Base-by-base conservation (phyloP, 2,797 vertebrate species). In the Hypotaenidia philippensis region DNA sequence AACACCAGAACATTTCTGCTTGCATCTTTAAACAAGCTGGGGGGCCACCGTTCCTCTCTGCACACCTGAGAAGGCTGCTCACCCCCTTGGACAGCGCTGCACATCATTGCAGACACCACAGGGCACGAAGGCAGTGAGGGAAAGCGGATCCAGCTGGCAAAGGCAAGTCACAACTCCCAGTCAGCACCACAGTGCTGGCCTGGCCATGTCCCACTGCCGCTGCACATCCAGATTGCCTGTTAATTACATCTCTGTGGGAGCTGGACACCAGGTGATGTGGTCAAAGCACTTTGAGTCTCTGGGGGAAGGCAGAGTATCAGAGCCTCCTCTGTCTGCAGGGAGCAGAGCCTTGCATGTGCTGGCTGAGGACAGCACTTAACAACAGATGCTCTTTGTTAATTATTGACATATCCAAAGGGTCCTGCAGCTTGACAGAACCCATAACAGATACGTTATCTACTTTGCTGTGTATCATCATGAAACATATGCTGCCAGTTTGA, bases 381-480 rank as follows among this genome's bases (percentile, higher is more conserved):
- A 93, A 76, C 94, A 96, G 93, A 82, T 90, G 90, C 65, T 92
- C 92, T 81, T 87, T 92, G 70, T 94, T 95, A 95, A 96, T 96
- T 97, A 94, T 45, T 94, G 89, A 88, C 91, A 91, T 18, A 93
- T 90, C 56, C 80, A 90, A 94, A 91, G 89, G 68, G 85, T 79
- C 70, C 92, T 45, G 34, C 41, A 79, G 91, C 80, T 95, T 93
- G 79, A 90, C 70, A 91, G 84, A 76, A 88, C 61, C 4, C 0
- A 1, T 52, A 83, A 83, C 47, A 88, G 76, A 83, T 69, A 76
- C 52, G 78, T 92, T 93, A 90, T 72, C 83, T 78, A 52, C 63
- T 91, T 83, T 31, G 32, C 27, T 92, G 69, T 71, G 79, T 53
- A 61, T 94, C 87, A 72, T 79, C 63, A 50, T 53, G 77, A 47